phyloP scores from a whole-genome alignment of 2,797 vertebrate genomes.

The Xyrichtys novacula region DNA sequence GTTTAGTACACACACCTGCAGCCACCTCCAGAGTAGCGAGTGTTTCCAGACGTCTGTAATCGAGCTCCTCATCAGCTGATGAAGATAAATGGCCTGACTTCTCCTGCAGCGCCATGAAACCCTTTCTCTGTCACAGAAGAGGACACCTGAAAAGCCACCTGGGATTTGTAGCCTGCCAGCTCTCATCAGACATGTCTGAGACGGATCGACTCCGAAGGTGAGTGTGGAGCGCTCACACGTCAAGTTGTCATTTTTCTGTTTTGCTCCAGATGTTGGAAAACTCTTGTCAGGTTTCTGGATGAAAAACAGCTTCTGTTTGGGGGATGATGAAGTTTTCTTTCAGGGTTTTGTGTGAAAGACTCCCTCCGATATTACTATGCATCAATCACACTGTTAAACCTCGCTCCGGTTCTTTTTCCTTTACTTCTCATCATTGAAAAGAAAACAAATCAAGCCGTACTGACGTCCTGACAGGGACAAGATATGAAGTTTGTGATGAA shows the following conservation, averaged over 20 bases:
- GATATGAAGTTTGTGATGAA: no score
- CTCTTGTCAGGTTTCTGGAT: not conserved
- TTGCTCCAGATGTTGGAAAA: constrained; percentile 4
- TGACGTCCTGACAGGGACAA: no score
- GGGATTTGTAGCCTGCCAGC: constrained; percentile 31
- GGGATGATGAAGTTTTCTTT: not conserved
- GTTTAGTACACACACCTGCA: constrained; percentile 2
- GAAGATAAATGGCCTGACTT: constrained; percentile 23
- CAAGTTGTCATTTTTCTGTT: constrained; percentile 2
- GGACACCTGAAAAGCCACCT: constrained; percentile 18
- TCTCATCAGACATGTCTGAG: constrained; percentile 17
- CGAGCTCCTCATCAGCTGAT: constrained; percentile 7
- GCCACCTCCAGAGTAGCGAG: not conserved
- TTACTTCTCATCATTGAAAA: no score
- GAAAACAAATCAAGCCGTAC: no score
- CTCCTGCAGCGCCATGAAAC: not conserved
- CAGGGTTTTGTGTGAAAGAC: not conserved
- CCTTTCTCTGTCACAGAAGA: not conserved
- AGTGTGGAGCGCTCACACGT: not conserved
- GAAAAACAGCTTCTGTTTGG: not conserved
- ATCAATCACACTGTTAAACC: not conserved
- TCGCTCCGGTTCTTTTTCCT: no score
- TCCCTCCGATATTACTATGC: not conserved
- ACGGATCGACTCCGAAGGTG: constrained; percentile 14
- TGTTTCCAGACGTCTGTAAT: constrained; percentile 4